Evolutionary conservation across 2,888 invertebrate species (phyloP).

Genomic region (Chloroclystis v-ata): DNA sequence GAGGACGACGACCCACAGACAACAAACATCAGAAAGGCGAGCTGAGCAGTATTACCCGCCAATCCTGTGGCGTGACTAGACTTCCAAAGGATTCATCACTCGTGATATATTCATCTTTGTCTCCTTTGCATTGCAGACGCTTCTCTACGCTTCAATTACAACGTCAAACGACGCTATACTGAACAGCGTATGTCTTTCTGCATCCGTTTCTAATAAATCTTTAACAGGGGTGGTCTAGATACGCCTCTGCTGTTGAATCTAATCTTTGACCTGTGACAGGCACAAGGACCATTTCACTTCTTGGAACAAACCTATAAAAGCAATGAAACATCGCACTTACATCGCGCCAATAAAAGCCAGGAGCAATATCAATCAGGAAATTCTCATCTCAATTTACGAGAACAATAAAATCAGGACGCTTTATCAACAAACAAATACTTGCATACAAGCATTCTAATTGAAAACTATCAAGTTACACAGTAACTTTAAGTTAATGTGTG

Average conservation of each 20-base stretch:
- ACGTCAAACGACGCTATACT: too few relatives aligned
- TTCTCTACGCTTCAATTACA: too few relatives aligned
- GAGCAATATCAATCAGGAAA: conserved; percentile 57
- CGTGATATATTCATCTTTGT: conserved; percentile 6
- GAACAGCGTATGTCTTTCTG: too few relatives aligned
- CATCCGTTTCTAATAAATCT: too few relatives aligned
- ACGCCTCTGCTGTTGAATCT: not conserved
- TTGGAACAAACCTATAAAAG: conserved; percentile 24
- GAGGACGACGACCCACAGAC: conserved; percentile 33
- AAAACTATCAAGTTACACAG: conserved; percentile 13
- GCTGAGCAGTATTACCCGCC: conserved; percentile 45
- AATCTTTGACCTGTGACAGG: not conserved
- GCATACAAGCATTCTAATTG: conserved; percentile 6
- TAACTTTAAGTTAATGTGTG: not conserved
- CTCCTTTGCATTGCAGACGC: too few relatives aligned
- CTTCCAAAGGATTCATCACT: conserved; percentile 34
- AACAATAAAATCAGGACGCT: conserved; percentile 45
- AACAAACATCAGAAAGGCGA: conserved; percentile 32
- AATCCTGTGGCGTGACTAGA: conserved; percentile 40
- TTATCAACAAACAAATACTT: conserved; percentile 37
- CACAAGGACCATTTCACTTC: not conserved
- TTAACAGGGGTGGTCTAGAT: not conserved
- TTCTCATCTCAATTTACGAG: conserved; percentile 48
- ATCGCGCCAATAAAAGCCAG: conserved; percentile 43
- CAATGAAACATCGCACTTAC: conserved; percentile 43